phyloP scores from a whole-genome alignment of 2,113 vertebrate species.

The Caracal caracal region DNA sequence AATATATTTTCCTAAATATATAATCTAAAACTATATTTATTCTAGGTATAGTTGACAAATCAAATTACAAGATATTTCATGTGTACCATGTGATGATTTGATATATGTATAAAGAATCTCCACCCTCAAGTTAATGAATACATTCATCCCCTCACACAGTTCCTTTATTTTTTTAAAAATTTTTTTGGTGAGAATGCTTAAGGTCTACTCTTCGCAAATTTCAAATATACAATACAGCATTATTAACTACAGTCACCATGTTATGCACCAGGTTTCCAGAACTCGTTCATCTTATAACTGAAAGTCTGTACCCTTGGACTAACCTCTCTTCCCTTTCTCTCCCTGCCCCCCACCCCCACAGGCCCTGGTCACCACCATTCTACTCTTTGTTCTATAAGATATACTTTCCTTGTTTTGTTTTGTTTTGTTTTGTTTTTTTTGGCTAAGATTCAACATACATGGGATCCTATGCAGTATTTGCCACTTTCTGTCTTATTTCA shows the following conservation, averaged over 20 bases:
- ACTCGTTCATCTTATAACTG: neutral
- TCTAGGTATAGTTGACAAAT: neutral
- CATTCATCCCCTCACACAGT: neutral
- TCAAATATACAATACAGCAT: neutral
- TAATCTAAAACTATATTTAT: neutral
- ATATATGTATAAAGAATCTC: neutral
- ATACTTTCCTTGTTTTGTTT: too few relatives aligned
- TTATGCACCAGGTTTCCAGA: neutral
- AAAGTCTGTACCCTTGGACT: neutral
- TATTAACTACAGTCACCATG: neutral
- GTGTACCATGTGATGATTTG: neutral
- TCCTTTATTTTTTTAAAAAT: neutral
- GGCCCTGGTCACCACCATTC: too few relatives aligned
- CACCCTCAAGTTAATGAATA: neutral
- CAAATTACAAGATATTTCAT: neutral
- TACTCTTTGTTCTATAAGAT: too few relatives aligned
- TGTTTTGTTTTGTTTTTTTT: neutral
- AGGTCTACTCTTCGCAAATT: neutral
- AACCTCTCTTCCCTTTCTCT: neutral
- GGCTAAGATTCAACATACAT: neutral
- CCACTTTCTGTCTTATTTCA: neutral
- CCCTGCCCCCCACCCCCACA: neutral
- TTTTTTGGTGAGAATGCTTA: neutral
- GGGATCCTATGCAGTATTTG: neutral
- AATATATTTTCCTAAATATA: too few relatives aligned